Evolutionary conservation across 2,113 vertebrate genomes (phyloP).

Genomic region (Actenoides lindsayi): DNA sequence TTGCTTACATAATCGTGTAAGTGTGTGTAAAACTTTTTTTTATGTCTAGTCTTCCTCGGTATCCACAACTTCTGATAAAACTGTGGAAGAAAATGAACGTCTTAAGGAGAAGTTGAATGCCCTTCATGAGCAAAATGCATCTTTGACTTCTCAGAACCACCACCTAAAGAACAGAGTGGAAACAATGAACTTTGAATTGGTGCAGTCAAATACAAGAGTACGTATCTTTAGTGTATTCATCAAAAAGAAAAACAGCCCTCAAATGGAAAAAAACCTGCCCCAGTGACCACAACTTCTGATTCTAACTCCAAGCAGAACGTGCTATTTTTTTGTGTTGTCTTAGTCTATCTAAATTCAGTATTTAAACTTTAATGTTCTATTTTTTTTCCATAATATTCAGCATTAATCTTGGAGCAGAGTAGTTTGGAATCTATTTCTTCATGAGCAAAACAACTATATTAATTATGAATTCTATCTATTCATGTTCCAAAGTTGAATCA

Average conservation of each 20-base stretch:
- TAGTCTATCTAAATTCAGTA: neutral
- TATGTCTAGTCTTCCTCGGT: conserved; percentile 53
- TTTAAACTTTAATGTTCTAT: neutral
- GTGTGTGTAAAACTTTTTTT: neutral
- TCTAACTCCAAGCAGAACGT: conserved; percentile 7
- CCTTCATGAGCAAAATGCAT: conserved; percentile 84
- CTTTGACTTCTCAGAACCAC: conserved; percentile 81
- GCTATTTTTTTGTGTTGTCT: neutral
- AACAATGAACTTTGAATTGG: conserved; percentile 78
- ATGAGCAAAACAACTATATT: neutral
- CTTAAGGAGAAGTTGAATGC: conserved; percentile 76
- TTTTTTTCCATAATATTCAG: neutral
- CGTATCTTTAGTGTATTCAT: conserved; percentile 31
- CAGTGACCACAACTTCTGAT: neutral
- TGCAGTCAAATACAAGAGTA: conserved; percentile 81
- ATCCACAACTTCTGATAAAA: neutral
- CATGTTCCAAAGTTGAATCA: neutral
- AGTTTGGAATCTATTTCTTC: neutral
- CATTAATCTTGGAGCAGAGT: neutral
- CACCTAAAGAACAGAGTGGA: conserved; percentile 82
- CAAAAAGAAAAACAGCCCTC: neutral
- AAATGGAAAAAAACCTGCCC: neutral
- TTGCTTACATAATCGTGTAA: neutral
- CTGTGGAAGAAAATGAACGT: conserved; percentile 71
- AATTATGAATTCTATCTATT: neutral